phyloP scores from a whole-genome alignment of 2,797 vertebrate species.

The Austrolebias charrua region DNA sequence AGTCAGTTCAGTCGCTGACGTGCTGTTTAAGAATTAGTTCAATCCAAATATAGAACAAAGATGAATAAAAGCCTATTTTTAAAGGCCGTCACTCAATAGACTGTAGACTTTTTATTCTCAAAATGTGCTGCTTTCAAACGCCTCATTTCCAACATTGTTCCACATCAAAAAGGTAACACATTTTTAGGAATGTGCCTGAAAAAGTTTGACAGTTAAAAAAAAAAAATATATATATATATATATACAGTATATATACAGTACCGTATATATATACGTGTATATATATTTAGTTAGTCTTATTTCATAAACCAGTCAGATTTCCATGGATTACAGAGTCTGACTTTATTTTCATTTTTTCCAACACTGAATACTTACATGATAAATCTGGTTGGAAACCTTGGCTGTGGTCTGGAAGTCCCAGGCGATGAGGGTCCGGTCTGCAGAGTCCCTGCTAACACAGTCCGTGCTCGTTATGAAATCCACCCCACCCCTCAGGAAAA shows the following conservation, averaged over 20 bases:
- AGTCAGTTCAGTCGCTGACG: background rate
- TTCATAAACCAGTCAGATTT: background rate
- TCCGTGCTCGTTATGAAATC: constrained; percentile 94
- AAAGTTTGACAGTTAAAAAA: too few relatives aligned
- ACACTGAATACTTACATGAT: constrained; percentile 83
- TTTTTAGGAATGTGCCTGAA: too few relatives aligned
- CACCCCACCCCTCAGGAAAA: constrained; percentile 87
- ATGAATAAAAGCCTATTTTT: too few relatives aligned
- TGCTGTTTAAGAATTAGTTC: background rate
- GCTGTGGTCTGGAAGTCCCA: constrained; percentile 94
- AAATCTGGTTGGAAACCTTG: constrained; percentile 97
- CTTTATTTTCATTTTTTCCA: background rate
- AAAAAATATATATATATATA: too few relatives aligned
- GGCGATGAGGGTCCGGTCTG: constrained; percentile 92
- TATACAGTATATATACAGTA: too few relatives aligned
- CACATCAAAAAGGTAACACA: constrained; percentile 5
- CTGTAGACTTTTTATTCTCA: constrained; percentile 8
- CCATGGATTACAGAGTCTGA: background rate
- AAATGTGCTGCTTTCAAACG: constrained; percentile 14
- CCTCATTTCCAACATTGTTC: constrained; percentile 21
- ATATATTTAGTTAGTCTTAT: too few relatives aligned
- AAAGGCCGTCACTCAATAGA: too few relatives aligned
- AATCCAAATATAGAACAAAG: too few relatives aligned
- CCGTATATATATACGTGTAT: too few relatives aligned
- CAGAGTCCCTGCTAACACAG: constrained; percentile 93